phyloP scores from a whole-genome alignment of 1,140 invertebrate genomes.

The Mizuhopecten yessoensis region DNA sequence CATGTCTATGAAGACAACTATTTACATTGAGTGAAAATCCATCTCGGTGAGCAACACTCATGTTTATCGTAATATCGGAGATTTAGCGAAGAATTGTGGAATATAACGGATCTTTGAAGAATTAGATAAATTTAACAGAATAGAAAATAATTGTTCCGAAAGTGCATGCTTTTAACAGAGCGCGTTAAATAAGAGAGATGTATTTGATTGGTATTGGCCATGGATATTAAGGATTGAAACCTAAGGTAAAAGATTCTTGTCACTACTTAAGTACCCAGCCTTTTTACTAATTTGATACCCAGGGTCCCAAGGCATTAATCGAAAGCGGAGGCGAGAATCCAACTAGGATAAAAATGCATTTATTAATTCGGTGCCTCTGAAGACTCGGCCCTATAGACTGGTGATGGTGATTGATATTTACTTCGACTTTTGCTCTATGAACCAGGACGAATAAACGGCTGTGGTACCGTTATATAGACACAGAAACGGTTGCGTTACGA shows the following conservation, averaged over 20 bases:
- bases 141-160: neutral
- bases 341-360: neutral
- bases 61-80: neutral
- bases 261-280: no score
- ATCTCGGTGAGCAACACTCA: neutral
- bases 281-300: no score
- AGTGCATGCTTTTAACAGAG: neutral
- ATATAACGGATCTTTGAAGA: no score
- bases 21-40: neutral
- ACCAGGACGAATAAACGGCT: neutral
- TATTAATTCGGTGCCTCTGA: neutral
- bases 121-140: no score
- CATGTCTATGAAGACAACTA: neutral
- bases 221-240: no score
- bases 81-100: neutral
- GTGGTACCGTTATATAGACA: neutral
- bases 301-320: no score
- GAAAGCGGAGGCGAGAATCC: neutral
- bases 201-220: neutral
- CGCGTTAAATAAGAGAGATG: no score
- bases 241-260: no score
- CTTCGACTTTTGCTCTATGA: neutral
- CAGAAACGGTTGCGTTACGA: no score
- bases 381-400: neutral
- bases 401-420: neutral